These are phyloP conservation scores for Formica exsecta DNA, from an alignment of 1,140 invertebrate genomes.

Conservation along the genomic window DNA sequence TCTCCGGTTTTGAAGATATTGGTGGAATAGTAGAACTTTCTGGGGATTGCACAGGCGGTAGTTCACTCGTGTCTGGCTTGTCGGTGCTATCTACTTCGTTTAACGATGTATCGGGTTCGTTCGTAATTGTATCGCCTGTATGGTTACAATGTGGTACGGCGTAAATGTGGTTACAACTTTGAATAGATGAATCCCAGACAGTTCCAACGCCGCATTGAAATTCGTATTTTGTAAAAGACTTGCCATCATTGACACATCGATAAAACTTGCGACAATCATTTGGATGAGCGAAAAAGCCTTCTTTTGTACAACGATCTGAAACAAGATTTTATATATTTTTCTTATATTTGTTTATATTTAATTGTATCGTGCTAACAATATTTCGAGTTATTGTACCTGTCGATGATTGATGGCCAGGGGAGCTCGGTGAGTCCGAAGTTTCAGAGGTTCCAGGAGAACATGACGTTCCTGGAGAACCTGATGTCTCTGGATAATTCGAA, in stretches of 20 bases:
- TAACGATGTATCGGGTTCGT: constrained; percentile 4
- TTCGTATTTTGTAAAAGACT: constrained; percentile 82
- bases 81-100: constrained; percentile 32
- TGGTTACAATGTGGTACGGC: constrained; percentile 59
- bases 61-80: constrained; percentile 81
- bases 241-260: constrained; percentile 86
- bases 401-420: background rate
- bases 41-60: constrained; percentile 1
- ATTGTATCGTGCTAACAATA: background rate
- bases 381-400: constrained; percentile 10
- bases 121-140: background rate
- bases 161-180: constrained; percentile 74
- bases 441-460: background rate
- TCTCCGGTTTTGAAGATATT: constrained; percentile 24
- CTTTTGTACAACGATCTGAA: constrained; percentile 88
- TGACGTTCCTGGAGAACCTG: background rate
- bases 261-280: constrained; percentile 88
- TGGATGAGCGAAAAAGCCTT: constrained; percentile 90
- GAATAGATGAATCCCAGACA: constrained; percentile 78
- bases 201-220: constrained; percentile 81
- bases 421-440: background rate
- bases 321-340: constrained; percentile 88
- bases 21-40: background rate
- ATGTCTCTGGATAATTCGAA: constrained; percentile 33
- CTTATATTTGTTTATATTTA: background rate